phyloP scores from a whole-genome alignment of 1,140 invertebrate species.

The Drosophila erecta region DNA sequence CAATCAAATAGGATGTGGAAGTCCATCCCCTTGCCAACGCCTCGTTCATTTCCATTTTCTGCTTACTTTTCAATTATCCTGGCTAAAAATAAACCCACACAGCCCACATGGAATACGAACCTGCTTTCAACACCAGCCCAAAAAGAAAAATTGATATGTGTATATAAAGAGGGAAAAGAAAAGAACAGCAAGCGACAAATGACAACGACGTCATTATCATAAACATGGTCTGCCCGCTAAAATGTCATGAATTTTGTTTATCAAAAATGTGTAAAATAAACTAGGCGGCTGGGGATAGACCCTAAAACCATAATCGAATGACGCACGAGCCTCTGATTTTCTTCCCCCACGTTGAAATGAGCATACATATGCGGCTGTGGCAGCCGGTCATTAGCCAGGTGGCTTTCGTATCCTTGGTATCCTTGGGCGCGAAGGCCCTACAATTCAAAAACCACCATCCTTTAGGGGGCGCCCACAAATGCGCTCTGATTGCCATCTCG shows the following conservation, averaged over 20 bases:
- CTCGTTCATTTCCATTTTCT: slow-evolving; percentile 15
- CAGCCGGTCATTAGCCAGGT: slow-evolving; percentile 40
- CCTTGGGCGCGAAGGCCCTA: slow-evolving; percentile 39
- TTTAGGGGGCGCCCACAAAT: slow-evolving; percentile 59
- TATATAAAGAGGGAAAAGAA: background rate
- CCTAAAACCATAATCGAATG: slow-evolving; percentile 72
- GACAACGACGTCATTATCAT: slow-evolving; percentile 70
- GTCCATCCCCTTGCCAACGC: slow-evolving; percentile 24
- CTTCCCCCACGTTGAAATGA: slow-evolving; percentile 26
- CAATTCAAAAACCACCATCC: slow-evolving; percentile 39
- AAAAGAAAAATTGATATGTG: background rate
- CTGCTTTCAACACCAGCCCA: slow-evolving; percentile 38
- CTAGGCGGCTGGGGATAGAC: slow-evolving; percentile 44
- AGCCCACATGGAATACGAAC: slow-evolving; percentile 13
- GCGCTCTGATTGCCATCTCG: slow-evolving; percentile 69
- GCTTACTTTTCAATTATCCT: slow-evolving; percentile 78
- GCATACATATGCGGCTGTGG: slow-evolving; percentile 19
- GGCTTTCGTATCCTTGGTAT: slow-evolving; percentile 44
- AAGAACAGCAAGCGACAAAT: slow-evolving; percentile 37
- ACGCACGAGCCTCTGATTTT: slow-evolving; percentile 70
- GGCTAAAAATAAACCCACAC: slow-evolving; percentile 65
- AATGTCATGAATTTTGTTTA: slow-evolving; percentile 62
- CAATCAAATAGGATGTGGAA: slow-evolving; percentile 44
- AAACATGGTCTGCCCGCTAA: slow-evolving; percentile 51
- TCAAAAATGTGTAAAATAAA: slow-evolving; percentile 65